phyloP scores from a whole-genome alignment of 1,140 invertebrate genomes.

The Solenopsis fugax region DNA sequence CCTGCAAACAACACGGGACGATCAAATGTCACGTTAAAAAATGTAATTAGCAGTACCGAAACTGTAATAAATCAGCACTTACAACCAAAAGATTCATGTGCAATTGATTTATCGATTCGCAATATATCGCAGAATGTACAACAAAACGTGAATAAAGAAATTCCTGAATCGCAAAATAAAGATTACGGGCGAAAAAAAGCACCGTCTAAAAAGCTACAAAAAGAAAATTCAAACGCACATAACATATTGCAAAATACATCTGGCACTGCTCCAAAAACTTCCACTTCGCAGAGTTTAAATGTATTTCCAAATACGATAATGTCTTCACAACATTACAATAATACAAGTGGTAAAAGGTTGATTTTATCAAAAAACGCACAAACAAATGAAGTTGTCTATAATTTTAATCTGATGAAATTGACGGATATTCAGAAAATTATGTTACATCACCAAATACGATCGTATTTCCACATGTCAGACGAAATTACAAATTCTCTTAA shows the following conservation, averaged over 20 bases:
- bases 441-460: constrained; percentile 28
- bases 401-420: constrained; percentile 23
- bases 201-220: neutral
- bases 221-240: neutral
- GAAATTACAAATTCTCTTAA: neutral
- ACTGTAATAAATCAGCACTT: neutral
- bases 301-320: neutral
- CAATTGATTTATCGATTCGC: neutral
- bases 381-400: neutral
- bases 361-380: neutral
- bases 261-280: neutral
- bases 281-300: neutral
- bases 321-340: neutral
- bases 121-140: neutral
- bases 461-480: neutral
- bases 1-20: neutral
- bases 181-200: neutral
- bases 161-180: neutral
- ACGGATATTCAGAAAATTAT: constrained; percentile 47
- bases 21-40: neutral
- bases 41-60: neutral
- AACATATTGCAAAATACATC: neutral
- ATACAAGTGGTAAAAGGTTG: neutral
- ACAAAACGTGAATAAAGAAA: neutral
- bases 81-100: neutral